Base-by-base conservation (phyloP, 2,113 vertebrate species). In the Tachycineta bicolor region DNA sequence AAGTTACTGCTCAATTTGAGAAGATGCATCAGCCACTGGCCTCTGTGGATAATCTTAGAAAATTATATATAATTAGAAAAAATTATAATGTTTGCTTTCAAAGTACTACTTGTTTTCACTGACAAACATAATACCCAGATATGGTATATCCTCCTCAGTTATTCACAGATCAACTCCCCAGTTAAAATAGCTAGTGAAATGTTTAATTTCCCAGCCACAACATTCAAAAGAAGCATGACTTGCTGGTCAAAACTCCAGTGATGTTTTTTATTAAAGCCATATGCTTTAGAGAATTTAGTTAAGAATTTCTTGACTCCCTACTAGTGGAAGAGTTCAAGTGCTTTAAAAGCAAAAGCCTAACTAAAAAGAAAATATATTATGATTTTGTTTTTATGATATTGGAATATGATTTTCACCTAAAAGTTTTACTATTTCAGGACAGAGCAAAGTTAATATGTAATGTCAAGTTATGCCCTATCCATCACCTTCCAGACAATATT, bases 31-130 rank as follows among this genome's bases (percentile, higher is more conserved):
- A 84, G 28, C 20, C 29, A 63, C 44, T 95, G 92, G 15, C 47
- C 63, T 73, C 62, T 90, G 44, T 67, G 89, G 59, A 78, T 80
- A 91, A 74, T 85, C 78, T 94, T 63, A 80, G 78, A 88, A 96
- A 94, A 97, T 96, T 7, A 88, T 43, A 95, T 96, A 41, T 73
- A 83, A 91, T 96, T 96, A 53, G n/a, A 56, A 93, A 73, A 94
- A 96, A 96, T 82, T 62, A 89, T 26, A 86, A 67, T 37, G 43
- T 73, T 94, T 88, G 10, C 67, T 95, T 93, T 79, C 67, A 78
- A 83, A 94, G 47, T 87, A 87, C 53, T 80, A 6, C 76, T 92
- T 84, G 52, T 70, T 96, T 91, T 94, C 70, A n/a, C 21, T 74
- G 58, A 33, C 55, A 88, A 94, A 77, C 68, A 52, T 63, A 94